Evolutionary conservation across 1,140 invertebrate species (phyloP).

Genomic region (Sitobion miscanthi): DNA sequence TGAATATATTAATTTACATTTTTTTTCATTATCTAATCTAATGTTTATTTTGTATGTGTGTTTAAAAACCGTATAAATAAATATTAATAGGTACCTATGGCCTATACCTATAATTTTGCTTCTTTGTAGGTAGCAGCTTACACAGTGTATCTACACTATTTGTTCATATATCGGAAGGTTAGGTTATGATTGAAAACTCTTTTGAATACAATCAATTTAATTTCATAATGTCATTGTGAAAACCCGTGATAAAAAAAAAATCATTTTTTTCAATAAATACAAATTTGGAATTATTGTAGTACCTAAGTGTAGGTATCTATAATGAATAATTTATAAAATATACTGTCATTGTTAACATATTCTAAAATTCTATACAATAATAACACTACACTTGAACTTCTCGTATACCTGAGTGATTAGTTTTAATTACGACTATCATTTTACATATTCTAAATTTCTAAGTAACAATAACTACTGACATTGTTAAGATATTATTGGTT

Average conservation of each 20-base stretch:
- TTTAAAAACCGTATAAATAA: neutral
- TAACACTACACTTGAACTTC: neutral
- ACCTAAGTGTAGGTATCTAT: neutral
- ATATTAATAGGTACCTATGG: neutral
- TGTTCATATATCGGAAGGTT: neutral
- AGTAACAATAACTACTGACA: neutral
- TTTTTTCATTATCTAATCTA: slow-evolving; percentile 28
- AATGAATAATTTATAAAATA: neutral
- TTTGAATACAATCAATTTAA: neutral
- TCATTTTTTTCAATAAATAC: neutral
- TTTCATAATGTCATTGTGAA: neutral
- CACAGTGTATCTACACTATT: neutral
- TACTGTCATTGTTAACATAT: neutral
- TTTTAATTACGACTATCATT: neutral
- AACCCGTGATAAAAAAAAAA: neutral
- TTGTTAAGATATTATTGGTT: neutral
- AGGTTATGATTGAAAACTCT: neutral
- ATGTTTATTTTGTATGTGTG: neutral
- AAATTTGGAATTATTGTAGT: neutral
- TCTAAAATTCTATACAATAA: neutral
- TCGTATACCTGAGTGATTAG: neutral
- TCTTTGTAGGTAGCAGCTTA: neutral
- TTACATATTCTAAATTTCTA: too few relatives aligned
- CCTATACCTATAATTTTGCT: neutral
- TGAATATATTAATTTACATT: neutral